These are phyloP conservation scores for Boloria selene DNA, from an alignment of 2,888 invertebrate species.

Conservation along the genomic window DNA sequence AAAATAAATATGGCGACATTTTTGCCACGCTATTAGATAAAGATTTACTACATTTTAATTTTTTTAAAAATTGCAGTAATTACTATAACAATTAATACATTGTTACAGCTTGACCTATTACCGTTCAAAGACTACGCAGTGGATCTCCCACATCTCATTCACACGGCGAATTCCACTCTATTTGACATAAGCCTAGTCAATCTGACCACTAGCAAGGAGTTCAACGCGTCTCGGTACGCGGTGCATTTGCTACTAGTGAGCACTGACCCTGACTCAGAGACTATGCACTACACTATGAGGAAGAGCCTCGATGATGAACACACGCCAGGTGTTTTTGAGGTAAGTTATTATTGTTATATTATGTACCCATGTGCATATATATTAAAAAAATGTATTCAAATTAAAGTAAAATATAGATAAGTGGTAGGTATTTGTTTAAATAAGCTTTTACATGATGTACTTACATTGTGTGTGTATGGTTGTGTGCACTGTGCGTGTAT, in stretches of 20 bases:
- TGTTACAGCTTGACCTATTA: conserved; percentile 76
- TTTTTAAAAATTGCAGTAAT: too few species aligned
- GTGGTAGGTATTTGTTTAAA: too few species aligned
- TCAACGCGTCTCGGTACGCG: conserved; percentile 83
- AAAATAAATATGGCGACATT: too few species aligned
- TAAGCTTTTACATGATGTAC: too few species aligned
- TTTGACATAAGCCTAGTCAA: conserved; percentile 83
- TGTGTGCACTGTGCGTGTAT: not conserved
- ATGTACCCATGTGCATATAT: not conserved
- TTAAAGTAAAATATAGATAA: too few species aligned
- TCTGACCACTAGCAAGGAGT: conserved; percentile 68
- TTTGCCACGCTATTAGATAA: too few species aligned
- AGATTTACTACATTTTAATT: too few species aligned
- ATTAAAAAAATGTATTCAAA: not conserved
- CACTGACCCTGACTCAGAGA: conserved; percentile 61
- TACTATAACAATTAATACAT: not conserved
- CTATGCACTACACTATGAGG: conserved; percentile 66
- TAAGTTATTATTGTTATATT: conserved; percentile 48
- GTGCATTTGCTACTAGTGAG: conserved; percentile 81
- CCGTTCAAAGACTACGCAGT: conserved; percentile 74
- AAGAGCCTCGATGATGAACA: conserved; percentile 87
- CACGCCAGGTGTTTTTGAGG: conserved; percentile 88
- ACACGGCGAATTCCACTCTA: conserved; percentile 85
- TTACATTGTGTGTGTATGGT: not conserved
- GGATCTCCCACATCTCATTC: conserved; percentile 84